These are phyloP conservation scores for Eupithecia dodoneata DNA, from an alignment of 2,888 invertebrate genomes.

Conservation along the genomic window DNA sequence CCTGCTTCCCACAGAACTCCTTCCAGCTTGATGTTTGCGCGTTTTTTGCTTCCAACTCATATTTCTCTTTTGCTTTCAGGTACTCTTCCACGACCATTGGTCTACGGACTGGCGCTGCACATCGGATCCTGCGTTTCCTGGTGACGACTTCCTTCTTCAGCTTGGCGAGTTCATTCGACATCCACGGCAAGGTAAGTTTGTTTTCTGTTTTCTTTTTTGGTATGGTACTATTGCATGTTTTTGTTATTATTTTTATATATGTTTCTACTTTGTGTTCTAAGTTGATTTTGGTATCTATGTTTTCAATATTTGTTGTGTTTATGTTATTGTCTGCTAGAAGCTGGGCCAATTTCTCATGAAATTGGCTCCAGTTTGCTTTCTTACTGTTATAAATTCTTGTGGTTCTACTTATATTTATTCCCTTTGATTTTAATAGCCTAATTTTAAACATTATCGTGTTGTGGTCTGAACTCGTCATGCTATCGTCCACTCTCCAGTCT, in stretches of 20 bases:
- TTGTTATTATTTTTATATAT: neutral
- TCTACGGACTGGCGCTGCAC: constrained; percentile 6
- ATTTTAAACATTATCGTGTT: constrained; percentile 43
- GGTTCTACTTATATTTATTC: constrained; percentile 14
- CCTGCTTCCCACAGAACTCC: constrained; percentile 32
- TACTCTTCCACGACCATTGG: neutral
- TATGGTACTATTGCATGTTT: neutral
- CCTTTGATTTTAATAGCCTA: constrained; percentile 21
- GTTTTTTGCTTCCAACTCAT: neutral
- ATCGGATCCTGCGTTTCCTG: constrained; percentile 13
- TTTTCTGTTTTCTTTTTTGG: neutral
- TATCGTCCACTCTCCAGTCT: neutral
- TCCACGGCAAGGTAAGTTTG: constrained; percentile 29
- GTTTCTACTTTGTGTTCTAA: neutral
- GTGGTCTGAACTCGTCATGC: constrained; percentile 41
- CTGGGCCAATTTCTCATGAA: constrained; percentile 31
- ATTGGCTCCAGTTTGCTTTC: constrained; percentile 25
- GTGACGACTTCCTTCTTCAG: constrained; percentile 11
- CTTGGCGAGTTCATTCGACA: constrained; percentile 15
- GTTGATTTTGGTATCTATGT: constrained; percentile 4
- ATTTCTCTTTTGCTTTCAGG: constrained; percentile 13
- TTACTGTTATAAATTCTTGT: constrained; percentile 27
- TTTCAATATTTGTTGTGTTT: constrained; percentile 14
- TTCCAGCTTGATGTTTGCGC: constrained; percentile 42
- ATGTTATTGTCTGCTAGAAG: constrained; percentile 12